phyloP scores from a whole-genome alignment of 2,797 vertebrate species.

The Bradypus variegatus region DNA sequence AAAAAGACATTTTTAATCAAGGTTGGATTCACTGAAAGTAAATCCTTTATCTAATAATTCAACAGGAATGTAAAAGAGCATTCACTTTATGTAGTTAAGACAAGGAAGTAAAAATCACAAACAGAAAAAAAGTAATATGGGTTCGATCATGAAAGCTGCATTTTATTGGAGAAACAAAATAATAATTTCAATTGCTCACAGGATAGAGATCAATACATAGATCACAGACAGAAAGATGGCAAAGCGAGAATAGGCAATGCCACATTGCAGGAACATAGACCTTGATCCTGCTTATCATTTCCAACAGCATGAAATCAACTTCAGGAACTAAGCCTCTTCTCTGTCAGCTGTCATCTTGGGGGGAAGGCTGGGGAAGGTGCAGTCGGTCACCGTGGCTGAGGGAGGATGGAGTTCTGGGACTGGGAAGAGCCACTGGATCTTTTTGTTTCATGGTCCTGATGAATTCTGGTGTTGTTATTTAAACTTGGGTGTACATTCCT shows the following conservation, averaged over 20 bases:
- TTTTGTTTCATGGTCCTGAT: neutral
- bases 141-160: neutral
- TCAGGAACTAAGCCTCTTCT: neutral
- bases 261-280: neutral
- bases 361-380: neutral
- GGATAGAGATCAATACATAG: neutral
- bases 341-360: neutral
- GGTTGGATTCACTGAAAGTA: neutral
- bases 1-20: no score
- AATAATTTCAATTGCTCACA: neutral
- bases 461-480: neutral
- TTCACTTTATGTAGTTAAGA: neutral
- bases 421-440: neutral
- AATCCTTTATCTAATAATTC: neutral
- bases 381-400: neutral
- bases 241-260: neutral
- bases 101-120: neutral
- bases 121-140: neutral
- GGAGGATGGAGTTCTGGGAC: neutral
- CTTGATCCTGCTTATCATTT: neutral
- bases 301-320: neutral
- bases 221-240: neutral
- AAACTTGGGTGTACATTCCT: neutral
- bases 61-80: neutral
- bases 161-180: conserved; percentile 16